phyloP scores from a whole-genome alignment of 2,797 vertebrate genomes.

The Gymnoscopelus braueri region DNA sequence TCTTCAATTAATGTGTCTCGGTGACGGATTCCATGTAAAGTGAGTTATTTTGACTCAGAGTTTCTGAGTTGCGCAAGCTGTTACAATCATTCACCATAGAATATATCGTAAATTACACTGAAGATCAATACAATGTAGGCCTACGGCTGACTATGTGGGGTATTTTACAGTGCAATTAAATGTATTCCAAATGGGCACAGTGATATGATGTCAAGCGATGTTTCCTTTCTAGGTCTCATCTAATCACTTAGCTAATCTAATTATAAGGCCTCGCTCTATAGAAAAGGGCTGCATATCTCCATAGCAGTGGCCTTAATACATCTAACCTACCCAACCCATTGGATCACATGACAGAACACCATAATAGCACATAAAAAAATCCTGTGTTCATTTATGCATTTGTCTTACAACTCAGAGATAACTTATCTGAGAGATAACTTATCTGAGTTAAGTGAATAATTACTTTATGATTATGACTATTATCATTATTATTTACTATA shows the following conservation, averaged over 20 bases:
- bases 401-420: too few relatives aligned
- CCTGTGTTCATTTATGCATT: too few relatives aligned
- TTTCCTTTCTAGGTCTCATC: not conserved
- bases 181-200: too few relatives aligned
- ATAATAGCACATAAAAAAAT: not conserved
- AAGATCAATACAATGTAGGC: too few relatives aligned
- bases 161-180: too few relatives aligned
- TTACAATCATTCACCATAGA: too few relatives aligned
- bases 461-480: too few relatives aligned
- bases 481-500: too few relatives aligned
- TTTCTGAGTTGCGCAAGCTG: constrained; percentile 17
- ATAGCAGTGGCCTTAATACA: not conserved
- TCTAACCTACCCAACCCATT: not conserved
- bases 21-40: too few relatives aligned
- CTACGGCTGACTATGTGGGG: too few relatives aligned
- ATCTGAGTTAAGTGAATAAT: not conserved
- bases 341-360: not conserved
- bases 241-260: constrained; percentile 5
- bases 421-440: too few relatives aligned
- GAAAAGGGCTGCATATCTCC: not conserved
- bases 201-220: constrained; percentile 1
- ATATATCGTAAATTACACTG: too few relatives aligned
- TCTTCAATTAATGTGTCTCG: constrained; percentile 22
- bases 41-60: constrained; percentile 22
- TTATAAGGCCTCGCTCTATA: not conserved